A percentile compares a stretch with the other conserved stretches of the same genome.
These are phyloP conservation scores for Catharus bicknelli DNA, from an alignment of 2,113 vertebrate species.

Conservation along the genomic window DNA sequence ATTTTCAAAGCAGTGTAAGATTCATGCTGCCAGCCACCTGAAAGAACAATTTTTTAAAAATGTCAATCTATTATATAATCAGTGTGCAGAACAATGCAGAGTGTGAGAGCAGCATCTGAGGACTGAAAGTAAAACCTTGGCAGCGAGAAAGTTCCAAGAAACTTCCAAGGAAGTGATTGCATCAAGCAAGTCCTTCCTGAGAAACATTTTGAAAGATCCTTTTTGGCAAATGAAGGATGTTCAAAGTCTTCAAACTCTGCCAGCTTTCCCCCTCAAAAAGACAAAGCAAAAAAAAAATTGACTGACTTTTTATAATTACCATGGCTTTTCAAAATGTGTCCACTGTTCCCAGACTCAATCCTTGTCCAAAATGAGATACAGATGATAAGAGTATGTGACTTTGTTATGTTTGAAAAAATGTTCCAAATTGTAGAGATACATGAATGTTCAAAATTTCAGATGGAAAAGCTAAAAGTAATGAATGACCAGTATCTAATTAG, in stretches of 20 bases:
- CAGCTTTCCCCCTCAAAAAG: not conserved
- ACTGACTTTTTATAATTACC: not conserved
- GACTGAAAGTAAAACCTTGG: not conserved
- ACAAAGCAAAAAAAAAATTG: not conserved
- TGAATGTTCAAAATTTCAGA: not conserved
- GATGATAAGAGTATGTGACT: not conserved
- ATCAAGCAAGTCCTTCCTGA: not conserved
- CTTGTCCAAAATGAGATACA: not conserved
- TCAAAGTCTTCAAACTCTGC: not conserved
- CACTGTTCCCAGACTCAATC: not conserved
- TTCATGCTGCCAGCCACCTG: not conserved
- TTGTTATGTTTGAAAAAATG: not conserved
- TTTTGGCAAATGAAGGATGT: not conserved
- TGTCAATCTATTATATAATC: not conserved
- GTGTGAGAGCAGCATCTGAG: not conserved
- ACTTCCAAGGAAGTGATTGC: not conserved
- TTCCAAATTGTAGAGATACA: not conserved
- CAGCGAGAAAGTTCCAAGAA: not conserved
- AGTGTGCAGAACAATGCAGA: not conserved
- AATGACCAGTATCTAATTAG: not conserved
- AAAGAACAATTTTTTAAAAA: not conserved
- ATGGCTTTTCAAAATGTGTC: not conserved
- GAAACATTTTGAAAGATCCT: not conserved
- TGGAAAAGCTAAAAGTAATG: not conserved
- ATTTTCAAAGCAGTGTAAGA: not conserved